These are phyloP conservation scores for Metellina segmentata DNA, from an alignment of 2,888 invertebrate species.

Conservation along the genomic window DNA sequence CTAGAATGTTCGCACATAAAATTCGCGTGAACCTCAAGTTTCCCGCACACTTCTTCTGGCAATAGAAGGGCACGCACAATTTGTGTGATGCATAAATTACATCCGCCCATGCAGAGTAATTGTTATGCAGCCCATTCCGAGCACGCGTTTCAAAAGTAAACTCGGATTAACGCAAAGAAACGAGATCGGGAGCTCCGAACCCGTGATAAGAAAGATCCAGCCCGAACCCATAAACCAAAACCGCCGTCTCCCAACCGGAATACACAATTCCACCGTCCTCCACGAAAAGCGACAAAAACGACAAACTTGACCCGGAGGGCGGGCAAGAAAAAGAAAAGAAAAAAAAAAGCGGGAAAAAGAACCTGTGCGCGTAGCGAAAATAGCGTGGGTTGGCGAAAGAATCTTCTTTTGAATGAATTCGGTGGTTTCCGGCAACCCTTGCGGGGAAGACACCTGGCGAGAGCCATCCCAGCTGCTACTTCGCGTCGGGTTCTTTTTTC, in stretches of 20 bases:
- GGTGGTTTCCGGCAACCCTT: background rate
- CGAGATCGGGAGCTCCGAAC: too few relatives aligned
- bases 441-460: constrained; percentile 35
- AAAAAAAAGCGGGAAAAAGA: constrained; percentile 24
- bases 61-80: too few relatives aligned
- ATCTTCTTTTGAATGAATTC: constrained; percentile 31
- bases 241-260: background rate
- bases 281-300: background rate
- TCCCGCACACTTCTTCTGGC: too few relatives aligned
- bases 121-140: background rate
- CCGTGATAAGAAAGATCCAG: background rate
- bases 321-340: background rate
- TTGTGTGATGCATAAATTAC: too few relatives aligned
- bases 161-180: background rate
- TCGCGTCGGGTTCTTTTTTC: background rate
- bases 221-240: constrained; percentile 14
- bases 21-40: too few relatives aligned
- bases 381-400: constrained; percentile 28
- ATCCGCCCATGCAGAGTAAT: background rate
- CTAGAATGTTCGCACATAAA: too few relatives aligned
- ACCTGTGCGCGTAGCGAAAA: background rate
- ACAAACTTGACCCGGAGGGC: background rate
- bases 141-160: background rate
- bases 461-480: constrained; percentile 16
- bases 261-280: background rate